phyloP scores from a whole-genome alignment of 2,888 invertebrate genomes.

The Criorhina ranunculi region DNA sequence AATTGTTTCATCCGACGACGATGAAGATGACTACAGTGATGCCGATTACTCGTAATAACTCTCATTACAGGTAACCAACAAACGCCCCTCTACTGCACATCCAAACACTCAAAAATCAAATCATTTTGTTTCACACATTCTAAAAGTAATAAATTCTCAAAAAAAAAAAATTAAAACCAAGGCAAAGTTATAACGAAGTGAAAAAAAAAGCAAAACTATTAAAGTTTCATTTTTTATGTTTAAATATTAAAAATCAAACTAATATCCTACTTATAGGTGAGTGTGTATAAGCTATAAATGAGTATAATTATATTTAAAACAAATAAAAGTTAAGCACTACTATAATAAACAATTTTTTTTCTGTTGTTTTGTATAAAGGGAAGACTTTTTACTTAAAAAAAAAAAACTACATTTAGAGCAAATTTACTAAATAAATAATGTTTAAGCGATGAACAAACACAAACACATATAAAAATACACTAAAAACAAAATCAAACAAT shows the following conservation, averaged over 20 bases:
- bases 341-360: slow-evolving; percentile 39
- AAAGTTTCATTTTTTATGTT: slow-evolving; percentile 60
- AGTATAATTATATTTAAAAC: slow-evolving; percentile 34
- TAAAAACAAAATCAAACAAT: slow-evolving; percentile 26
- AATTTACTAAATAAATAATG: slow-evolving; percentile 58
- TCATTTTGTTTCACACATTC: slow-evolving; percentile 41
- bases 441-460: slow-evolving; percentile 72
- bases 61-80: slow-evolving; percentile 43
- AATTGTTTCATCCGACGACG: slow-evolving; percentile 86
- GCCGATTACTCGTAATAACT: slow-evolving; percentile 82
- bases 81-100: slow-evolving; percentile 1
- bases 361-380: slow-evolving; percentile 59
- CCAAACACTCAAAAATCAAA: slow-evolving; percentile 33
- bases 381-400: slow-evolving; percentile 59
- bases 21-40: slow-evolving; percentile 89
- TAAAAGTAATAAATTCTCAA: slow-evolving; percentile 19
- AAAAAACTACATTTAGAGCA: slow-evolving; percentile 62
- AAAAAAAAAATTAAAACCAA: slow-evolving; percentile 22
- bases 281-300: slow-evolving; percentile 60
- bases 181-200: slow-evolving; percentile 19
- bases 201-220: slow-evolving; percentile 41
- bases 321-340: slow-evolving; percentile 39
- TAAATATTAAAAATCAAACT: slow-evolving; percentile 36
- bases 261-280: slow-evolving; percentile 62
- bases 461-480: slow-evolving; percentile 51